Percentiles rank a stretch among this genome's conserved stretches.
These are phyloP conservation scores for Anolis sagrei DNA, from an alignment of 2,113 vertebrate genomes.

Conservation along the genomic window DNA sequence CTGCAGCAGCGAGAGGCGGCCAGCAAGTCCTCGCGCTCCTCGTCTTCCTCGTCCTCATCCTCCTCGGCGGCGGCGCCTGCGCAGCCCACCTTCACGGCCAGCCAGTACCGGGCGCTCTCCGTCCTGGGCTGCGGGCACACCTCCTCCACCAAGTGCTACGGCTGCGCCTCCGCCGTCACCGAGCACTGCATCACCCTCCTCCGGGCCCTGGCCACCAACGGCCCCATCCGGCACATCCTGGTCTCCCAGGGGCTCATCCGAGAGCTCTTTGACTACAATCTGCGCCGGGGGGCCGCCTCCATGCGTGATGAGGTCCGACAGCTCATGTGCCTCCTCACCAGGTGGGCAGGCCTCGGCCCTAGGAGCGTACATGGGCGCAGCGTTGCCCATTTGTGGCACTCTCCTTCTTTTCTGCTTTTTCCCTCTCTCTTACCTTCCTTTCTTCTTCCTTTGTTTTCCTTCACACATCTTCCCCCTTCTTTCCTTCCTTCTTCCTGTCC, in stretches of 20 bases:
- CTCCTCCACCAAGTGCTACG: conserved; percentile 96
- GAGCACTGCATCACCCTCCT: conserved; percentile 98
- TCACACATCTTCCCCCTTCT: no score
- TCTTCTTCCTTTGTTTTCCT: no score
- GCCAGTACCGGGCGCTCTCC: conserved; percentile 94
- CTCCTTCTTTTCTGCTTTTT: no score
- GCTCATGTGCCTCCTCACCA: conserved; percentile 97
- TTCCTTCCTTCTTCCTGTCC: no score
- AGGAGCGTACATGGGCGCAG: no score
- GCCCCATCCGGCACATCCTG: conserved; percentile 93
- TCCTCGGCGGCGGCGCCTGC: conserved; percentile 57
- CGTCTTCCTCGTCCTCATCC: no score
- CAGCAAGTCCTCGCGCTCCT: conserved; percentile 89
- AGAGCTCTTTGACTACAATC: conserved; percentile 96
- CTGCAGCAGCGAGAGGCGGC: conserved; percentile 96
- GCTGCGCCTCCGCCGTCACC: conserved; percentile 95
- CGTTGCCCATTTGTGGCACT: no score
- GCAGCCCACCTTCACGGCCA: conserved; percentile 95
- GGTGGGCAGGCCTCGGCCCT: conserved; percentile 73
- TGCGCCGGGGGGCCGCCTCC: conserved; percentile 87
- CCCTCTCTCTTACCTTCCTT: no score
- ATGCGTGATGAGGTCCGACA: conserved; percentile 97
- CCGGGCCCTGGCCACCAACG: conserved; percentile 93
- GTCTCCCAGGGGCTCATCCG: conserved; percentile 96
- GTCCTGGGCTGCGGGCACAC: conserved; percentile 96